Percentiles rank a stretch among this genome's conserved stretches.
Conservation (phyloP, 2,113 vertebrate species). For the Verasper variegatus region DNA sequence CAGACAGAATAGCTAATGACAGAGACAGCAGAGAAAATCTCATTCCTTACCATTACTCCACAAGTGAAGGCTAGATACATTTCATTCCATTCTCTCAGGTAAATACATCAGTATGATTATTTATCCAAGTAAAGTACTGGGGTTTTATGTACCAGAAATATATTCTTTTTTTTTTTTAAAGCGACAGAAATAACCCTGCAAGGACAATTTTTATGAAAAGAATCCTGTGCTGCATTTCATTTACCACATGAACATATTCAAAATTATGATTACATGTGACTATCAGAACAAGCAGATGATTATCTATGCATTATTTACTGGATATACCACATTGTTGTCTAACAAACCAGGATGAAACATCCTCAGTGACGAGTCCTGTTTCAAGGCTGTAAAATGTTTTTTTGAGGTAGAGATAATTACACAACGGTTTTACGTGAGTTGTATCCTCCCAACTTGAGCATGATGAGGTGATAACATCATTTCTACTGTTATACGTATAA, state of each 20-base stretch:
- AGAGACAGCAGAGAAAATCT: conserved; percentile 51
- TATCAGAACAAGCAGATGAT: not conserved
- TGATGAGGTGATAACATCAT: no score
- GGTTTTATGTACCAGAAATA: not conserved
- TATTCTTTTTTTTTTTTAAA: no score
- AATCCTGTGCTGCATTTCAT: not conserved
- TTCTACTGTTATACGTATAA: no score
- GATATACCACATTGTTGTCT: not conserved
- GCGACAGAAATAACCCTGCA: not conserved
- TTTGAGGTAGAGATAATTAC: no score
- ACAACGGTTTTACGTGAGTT: no score
- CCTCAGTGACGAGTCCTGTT: not conserved
- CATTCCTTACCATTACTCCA: conserved; percentile 31
- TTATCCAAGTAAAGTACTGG: not conserved
- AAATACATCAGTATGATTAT: not conserved
- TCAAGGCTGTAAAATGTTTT: not conserved
- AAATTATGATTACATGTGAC: not conserved
- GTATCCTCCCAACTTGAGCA: no score
- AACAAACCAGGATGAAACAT: not conserved
- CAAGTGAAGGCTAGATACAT: not conserved
- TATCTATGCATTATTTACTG: not conserved
- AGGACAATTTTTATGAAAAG: not conserved
- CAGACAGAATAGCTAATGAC: conserved; percentile 67
- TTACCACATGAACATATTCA: not conserved
- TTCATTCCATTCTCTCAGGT: not conserved